Percentiles rank a stretch among this genome's conserved stretches.
These are phyloP conservation scores for Latrodectus elegans DNA, from an alignment of 2,888 invertebrate species.

Conservation along the genomic window DNA sequence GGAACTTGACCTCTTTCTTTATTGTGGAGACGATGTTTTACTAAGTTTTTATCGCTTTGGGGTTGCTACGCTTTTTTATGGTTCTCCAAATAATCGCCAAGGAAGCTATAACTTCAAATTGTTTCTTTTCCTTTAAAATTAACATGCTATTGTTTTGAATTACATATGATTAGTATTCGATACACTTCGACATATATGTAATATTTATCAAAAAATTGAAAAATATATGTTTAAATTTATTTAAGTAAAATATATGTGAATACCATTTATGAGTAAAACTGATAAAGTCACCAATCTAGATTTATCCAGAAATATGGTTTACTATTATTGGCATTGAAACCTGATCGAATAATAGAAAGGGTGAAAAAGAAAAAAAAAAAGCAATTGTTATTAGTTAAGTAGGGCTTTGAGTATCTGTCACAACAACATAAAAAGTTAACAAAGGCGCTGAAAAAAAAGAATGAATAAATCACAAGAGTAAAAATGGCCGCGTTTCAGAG, in stretches of 20 bases:
- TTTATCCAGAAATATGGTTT: conserved; percentile 8
- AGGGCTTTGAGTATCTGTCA: conserved; percentile 34
- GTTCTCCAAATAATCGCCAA: conserved; percentile 25
- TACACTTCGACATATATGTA: no score
- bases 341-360: conserved; percentile 25
- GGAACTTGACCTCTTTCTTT: conserved; percentile 65
- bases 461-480: conserved; percentile 4
- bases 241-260: no score
- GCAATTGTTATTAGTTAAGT: conserved; percentile 52
- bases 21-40: conserved; percentile 58
- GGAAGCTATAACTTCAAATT: neutral
- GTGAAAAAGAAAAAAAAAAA: conserved; percentile 39
- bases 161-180: no score
- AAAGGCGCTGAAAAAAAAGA: neutral
- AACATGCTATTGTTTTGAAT: no score
- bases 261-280: neutral
- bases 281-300: neutral
- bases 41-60: conserved; percentile 59
- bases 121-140: no score
- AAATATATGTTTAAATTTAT: no score
- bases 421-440: conserved; percentile 44
- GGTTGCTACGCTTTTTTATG: conserved; percentile 31
- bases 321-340: conserved; percentile 17
- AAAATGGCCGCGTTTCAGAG: neutral
- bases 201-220: no score